Evolutionary conservation across 2,888 invertebrate genomes (phyloP), one percentile per base, ranked within the genome.

Genomic region (Pemphredon lugubris): DNA sequence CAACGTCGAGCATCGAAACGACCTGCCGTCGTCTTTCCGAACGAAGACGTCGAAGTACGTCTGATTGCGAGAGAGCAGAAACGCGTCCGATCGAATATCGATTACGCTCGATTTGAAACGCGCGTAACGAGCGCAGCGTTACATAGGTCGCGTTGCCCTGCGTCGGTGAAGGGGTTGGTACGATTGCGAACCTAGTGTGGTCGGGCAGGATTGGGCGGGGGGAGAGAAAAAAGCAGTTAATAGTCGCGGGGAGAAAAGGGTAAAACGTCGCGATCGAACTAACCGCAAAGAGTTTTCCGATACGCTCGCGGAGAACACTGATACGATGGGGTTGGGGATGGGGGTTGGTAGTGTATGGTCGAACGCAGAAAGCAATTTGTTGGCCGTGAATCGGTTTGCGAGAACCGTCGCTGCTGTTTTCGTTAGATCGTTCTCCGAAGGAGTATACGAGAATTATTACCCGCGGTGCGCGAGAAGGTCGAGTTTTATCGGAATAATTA

Each of bases 221-320:
- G 30, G 13, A 32, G 1, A 45, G 42, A 58, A 55, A 50, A 51
- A 58, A 53, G 50, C 61, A 51, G 76, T 76, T 71, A 79, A 79
- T 74, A 74, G 76, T 71, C 59, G 66, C 53, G 40, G 45, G 39
- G 50, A 61, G 51, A 44, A 50, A 54, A 47, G 59, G n/a, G 34
- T 39, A 53, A n/a, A n/a, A 64, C 47, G 59, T 54, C 50, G 63
- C 57, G 48, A 61, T 63, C 73, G 75, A 67, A 60, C 72, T 58
- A 69, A 64, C 72, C 75, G 72, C 72, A 72, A 79, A 79, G 72
- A 75, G 75, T 20, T 79, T 79, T 75, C 48, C 74, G 71, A 79
- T 76, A 74, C 65, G 51, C 32, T 32, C n/a, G 59, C 18, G 45
- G 64, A 59, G 55, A 72, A 63, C 67, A 23, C 40, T 14, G 58